Percentiles rank a stretch among this genome's conserved stretches.
Evolutionary conservation across 2,797 vertebrate species (phyloP).

Genomic region (Peromyscus nudipes): DNA sequence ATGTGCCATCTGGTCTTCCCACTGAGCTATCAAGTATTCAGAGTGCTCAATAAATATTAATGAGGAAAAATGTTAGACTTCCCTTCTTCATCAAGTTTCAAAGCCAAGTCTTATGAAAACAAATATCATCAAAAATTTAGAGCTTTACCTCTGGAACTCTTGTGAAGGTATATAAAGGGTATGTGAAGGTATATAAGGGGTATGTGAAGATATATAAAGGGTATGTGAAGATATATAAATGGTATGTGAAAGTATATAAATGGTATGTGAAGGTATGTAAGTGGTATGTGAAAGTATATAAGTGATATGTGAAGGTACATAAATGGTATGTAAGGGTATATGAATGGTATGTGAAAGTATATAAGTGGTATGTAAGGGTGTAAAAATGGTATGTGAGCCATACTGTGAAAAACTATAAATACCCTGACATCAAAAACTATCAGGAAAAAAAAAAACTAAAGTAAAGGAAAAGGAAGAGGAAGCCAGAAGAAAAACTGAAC

Average conservation of each 20-base stretch:
- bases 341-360: too few relatives aligned
- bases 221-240: background rate
- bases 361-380: background rate
- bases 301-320: background rate
- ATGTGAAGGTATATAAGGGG: background rate
- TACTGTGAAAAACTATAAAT: conserved; percentile 70
- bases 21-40: background rate
- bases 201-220: background rate
- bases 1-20: background rate
- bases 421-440: conserved; percentile 73
- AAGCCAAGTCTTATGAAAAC: conserved; percentile 69
- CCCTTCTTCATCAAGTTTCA: conserved; percentile 41
- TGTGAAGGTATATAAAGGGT: conserved; percentile 26
- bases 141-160: conserved; percentile 50
- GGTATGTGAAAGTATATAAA: conserved; percentile 1
- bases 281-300: background rate
- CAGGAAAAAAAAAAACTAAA: conserved; percentile 62
- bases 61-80: background rate
- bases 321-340: background rate
- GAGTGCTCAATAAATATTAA: conserved; percentile 24
- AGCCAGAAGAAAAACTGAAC: conserved; percentile 70
- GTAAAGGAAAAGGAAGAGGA: conserved; percentile 82
- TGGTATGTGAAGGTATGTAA: background rate
- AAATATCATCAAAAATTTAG: conserved; percentile 39
- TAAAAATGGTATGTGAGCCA: conserved; percentile 37